Conservation (phyloP, 1,140 invertebrate species). For the Diploscapter pachys region DNA sequence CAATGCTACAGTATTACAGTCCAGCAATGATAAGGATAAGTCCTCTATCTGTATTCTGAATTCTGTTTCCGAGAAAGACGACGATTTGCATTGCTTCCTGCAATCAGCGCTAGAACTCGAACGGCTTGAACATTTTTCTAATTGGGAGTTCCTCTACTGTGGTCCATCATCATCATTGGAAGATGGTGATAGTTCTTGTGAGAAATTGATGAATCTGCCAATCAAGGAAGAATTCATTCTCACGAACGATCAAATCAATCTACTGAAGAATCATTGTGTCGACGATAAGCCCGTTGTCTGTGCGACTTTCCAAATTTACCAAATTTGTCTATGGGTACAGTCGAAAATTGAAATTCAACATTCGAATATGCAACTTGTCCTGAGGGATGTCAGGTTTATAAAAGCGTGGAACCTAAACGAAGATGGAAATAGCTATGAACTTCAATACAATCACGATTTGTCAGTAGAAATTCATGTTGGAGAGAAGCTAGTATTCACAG, state of each 20-base stretch:
- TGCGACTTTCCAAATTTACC: slow-evolving; percentile 21
- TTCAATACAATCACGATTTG: slow-evolving; percentile 10
- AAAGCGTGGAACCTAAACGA: slow-evolving; percentile 15
- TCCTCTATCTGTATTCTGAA: too few relatives aligned
- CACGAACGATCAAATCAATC: slow-evolving; percentile 4
- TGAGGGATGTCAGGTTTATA: slow-evolving; percentile 14
- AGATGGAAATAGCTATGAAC: background rate
- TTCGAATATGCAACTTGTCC: background rate
- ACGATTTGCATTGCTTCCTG: too few relatives aligned
- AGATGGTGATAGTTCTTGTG: too few relatives aligned
- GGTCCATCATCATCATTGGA: too few relatives aligned
- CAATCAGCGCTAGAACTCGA: too few relatives aligned
- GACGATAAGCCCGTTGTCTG: slow-evolving; percentile 16
- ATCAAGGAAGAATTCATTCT: too few relatives aligned
- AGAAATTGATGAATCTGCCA: too few relatives aligned
- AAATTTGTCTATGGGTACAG: slow-evolving; percentile 12
- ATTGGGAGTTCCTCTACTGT: too few relatives aligned
- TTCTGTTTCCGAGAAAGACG: too few relatives aligned
- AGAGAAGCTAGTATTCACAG: background rate
- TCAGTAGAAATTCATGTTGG: slow-evolving; percentile 6
- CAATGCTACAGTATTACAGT: background rate
- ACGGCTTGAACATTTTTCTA: too few relatives aligned
- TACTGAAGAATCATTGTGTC: slow-evolving; percentile 14
- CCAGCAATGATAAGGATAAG: too few relatives aligned
- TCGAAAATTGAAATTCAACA: background rate